Evolutionary conservation across 2,113 vertebrate genomes (phyloP).

Genomic region (Myrmecophaga tridactyla): DNA sequence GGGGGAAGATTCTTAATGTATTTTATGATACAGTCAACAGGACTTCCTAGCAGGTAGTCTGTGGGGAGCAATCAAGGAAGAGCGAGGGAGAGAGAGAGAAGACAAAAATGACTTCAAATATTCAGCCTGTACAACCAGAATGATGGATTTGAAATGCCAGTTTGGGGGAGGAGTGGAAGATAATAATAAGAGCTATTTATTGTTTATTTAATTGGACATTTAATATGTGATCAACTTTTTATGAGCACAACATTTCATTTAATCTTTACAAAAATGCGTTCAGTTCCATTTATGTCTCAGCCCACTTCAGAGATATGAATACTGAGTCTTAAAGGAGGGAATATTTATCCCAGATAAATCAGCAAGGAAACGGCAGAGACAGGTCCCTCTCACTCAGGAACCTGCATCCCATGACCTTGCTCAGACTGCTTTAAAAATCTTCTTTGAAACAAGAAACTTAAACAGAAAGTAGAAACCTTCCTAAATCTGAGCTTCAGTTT

Average conservation of each 20-base stretch:
- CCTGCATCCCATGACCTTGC: accelerated
- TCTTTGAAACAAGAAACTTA: background rate
- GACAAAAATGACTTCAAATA: too few species aligned
- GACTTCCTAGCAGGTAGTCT: background rate
- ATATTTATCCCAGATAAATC: background rate
- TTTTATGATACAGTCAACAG: background rate
- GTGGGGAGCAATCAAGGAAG: background rate
- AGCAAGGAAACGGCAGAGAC: background rate
- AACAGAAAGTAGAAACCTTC: background rate
- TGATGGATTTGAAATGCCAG: too few species aligned
- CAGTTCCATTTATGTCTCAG: background rate
- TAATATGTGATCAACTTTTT: background rate
- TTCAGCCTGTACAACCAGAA: background rate
- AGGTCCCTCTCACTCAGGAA: too few species aligned
- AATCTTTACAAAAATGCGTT: background rate
- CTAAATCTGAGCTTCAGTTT: background rate
- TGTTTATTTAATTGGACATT: background rate
- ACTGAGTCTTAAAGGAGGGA: background rate
- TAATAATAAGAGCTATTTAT: background rate
- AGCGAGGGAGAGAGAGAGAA: background rate
- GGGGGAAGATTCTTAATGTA: background rate
- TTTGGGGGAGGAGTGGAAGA: too few species aligned
- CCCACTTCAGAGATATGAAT: slow-evolving; percentile 7
- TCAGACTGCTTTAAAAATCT: background rate
- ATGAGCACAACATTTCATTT: background rate